Evolutionary conservation across 2,113 vertebrate genomes (phyloP).

Genomic region (Callospermophilus lateralis): DNA sequence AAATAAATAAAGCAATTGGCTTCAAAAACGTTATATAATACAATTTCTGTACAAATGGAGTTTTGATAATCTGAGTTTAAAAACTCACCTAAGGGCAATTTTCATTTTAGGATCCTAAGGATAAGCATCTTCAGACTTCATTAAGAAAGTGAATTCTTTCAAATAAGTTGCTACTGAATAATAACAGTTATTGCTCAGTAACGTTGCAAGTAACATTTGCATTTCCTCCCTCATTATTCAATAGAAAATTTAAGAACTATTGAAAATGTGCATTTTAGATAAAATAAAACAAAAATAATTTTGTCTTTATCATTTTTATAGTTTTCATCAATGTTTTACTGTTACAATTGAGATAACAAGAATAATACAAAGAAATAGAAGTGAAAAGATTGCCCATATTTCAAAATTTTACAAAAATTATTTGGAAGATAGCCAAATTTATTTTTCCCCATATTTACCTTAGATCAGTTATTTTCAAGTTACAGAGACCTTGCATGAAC

Average conservation of each 20-base stretch:
- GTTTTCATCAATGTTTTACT: no score
- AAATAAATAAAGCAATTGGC: not conserved
- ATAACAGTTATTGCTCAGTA: not conserved
- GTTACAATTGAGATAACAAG: no score
- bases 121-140: not conserved
- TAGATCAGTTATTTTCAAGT: not conserved
- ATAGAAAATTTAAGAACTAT: not conserved
- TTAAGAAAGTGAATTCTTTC: slow-evolving; percentile 1
- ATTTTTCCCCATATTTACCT: slow-evolving; percentile 29
- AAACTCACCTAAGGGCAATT: not conserved
- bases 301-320: not conserved
- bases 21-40: not conserved
- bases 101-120: not conserved
- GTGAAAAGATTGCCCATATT: not conserved
- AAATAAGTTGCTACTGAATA: not conserved
- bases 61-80: not conserved
- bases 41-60: not conserved
- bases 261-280: slow-evolving; percentile 7
- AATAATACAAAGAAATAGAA: not conserved
- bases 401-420: no score
- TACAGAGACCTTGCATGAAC: not conserved
- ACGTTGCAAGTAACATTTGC: not conserved
- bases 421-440: not conserved
- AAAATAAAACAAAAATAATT: not conserved
- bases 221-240: not conserved